These are phyloP conservation scores for Polypedilum vanderplanki DNA, from an alignment of 1,140 invertebrate genomes.

Conservation along the genomic window DNA sequence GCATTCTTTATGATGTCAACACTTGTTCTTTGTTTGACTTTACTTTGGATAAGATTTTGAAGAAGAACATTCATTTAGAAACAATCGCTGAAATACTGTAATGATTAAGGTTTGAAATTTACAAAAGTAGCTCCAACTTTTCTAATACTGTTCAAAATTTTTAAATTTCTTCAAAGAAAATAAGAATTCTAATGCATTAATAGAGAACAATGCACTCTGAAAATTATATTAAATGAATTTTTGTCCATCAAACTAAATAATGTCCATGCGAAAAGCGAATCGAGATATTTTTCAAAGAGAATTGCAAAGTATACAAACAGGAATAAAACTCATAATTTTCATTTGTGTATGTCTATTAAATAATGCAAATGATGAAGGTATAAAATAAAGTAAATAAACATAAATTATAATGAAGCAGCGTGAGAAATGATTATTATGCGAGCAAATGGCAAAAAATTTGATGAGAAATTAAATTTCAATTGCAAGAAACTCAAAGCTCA, in stretches of 20 bases:
- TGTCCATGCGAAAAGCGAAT: not conserved
- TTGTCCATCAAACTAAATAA: not conserved
- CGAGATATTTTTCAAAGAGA: not conserved
- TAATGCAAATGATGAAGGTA: slow-evolving; percentile 6
- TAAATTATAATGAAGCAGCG: not conserved
- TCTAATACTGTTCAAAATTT: not conserved
- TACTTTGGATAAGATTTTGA: not conserved
- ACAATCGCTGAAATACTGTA: not conserved
- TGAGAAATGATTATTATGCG: not conserved
- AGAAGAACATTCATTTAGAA: not conserved
- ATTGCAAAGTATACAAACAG: not conserved
- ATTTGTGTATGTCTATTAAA: not conserved
- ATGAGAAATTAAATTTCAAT: slow-evolving; percentile 15
- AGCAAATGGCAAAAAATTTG: not conserved
- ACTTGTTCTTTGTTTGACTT: not conserved
- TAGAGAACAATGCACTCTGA: not conserved
- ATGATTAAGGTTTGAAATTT: not conserved
- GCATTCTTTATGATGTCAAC: slow-evolving; percentile 6
- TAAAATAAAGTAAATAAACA: slow-evolving; percentile 5
- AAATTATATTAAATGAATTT: not conserved
- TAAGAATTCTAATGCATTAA: not conserved
- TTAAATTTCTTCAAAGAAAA: not conserved
- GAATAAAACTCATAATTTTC: not conserved
- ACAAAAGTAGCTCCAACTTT: too few relatives aligned
- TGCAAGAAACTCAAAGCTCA: not conserved